phyloP scores from a whole-genome alignment of 2,888 invertebrate genomes.

The Tetheella fluctuosa region DNA sequence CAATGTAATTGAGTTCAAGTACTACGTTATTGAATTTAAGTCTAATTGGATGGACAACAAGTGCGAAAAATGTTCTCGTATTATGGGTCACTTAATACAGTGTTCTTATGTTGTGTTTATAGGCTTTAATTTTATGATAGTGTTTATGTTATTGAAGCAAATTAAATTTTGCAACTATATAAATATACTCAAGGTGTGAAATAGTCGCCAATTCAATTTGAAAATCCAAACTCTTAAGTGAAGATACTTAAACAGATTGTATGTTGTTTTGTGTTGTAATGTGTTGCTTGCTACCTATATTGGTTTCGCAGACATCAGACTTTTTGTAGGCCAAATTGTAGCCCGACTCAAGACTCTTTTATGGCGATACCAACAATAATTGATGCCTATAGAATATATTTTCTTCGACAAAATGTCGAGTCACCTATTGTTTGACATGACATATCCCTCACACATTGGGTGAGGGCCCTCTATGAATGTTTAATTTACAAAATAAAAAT shows the following conservation, averaged over 20 bases:
- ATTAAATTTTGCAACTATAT: conserved; percentile 24
- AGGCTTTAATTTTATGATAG: conserved; percentile 30
- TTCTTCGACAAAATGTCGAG: no score
- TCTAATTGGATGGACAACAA: not conserved
- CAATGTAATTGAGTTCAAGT: not conserved
- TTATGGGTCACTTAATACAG: conserved; percentile 18
- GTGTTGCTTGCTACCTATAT: no score
- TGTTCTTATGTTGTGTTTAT: conserved; percentile 30
- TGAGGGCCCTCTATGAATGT: conserved; percentile 35
- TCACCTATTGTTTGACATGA: no score
- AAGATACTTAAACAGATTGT: no score
- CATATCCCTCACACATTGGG: no score
- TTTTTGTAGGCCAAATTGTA: not conserved
- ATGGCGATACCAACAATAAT: no score
- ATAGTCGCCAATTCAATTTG: not conserved
- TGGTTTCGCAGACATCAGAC: not conserved
- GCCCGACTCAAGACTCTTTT: no score
- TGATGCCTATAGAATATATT: no score
- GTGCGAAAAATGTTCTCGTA: conserved; percentile 10
- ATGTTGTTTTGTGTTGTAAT: no score
- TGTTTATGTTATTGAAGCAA: conserved; percentile 20
- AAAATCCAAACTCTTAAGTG: not conserved
- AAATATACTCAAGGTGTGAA: conserved; percentile 38
- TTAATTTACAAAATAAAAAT: conserved; percentile 32
- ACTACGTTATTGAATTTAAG: not conserved